Conservation (phyloP, 2,113 vertebrate species). For the Gymnorhina tibicen region DNA sequence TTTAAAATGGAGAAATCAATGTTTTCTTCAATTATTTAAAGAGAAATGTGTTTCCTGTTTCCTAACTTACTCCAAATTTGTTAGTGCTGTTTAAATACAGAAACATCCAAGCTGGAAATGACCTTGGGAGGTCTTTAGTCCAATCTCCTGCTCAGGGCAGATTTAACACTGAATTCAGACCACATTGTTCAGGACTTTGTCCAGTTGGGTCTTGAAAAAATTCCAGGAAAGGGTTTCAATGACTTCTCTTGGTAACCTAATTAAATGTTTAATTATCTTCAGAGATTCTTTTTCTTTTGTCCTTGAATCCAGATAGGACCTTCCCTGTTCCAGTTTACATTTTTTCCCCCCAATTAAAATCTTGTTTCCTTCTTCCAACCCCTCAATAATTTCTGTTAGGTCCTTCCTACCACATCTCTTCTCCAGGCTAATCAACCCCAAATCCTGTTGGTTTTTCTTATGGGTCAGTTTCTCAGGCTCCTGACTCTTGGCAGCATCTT, state of each 20-base stretch:
- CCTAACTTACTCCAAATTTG: background rate
- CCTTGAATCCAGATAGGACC: background rate
- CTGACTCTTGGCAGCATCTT: background rate
- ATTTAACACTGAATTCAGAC: background rate
- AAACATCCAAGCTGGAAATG: background rate
- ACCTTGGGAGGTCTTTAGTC: background rate
- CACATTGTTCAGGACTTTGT: background rate
- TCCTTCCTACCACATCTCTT: background rate
- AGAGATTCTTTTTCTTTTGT: background rate
- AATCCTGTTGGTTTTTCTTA: background rate
- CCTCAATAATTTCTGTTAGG: background rate
- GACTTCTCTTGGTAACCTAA: background rate
- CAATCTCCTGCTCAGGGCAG: background rate
- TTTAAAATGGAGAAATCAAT: background rate
- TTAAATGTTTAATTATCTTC: background rate
- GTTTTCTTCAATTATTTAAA: background rate
- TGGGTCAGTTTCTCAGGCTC: background rate
- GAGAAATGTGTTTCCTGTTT: background rate
- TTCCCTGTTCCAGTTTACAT: background rate
- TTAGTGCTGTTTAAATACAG: background rate
- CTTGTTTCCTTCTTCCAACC: background rate
- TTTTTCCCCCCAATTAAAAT: background rate
- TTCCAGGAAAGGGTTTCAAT: background rate
- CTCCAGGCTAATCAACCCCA: background rate
- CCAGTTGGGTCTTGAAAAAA: background rate